Evolutionary conservation across 1,140 invertebrate species (phyloP), one percentile per base, ranked within the genome.

Genomic region (Triops cancriformis): DNA sequence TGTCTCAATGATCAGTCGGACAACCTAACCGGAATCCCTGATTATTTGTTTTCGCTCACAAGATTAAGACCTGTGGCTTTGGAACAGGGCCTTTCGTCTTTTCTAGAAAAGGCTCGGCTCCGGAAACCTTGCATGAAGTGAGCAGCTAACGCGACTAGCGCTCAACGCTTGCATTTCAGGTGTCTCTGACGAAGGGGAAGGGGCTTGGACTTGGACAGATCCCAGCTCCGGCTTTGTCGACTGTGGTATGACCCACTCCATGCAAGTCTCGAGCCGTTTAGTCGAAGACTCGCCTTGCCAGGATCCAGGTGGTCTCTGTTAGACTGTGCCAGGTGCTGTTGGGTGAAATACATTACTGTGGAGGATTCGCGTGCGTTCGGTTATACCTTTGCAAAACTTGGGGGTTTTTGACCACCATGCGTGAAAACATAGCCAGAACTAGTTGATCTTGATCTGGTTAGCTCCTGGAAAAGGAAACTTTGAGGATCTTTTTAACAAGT

Each of bases 151-250:
- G n/a, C 18, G 51, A 51, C 51, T 37, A 37, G 31, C 31, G 31
- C 31, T 23, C 14, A n/a, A 14, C 51, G 14, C 51, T 64, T 64
- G 51, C 51, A 64, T 64, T 64, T 64, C 51, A 64, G 51, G 51
- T 64, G 51, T 64, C 51, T 64, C 51, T 64, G 51, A 64, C 9
- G 51, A 64, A 64, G 51, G 31, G 31, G 5, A 64, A 23, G 7
- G n/a, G 51, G 51, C 51, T 64, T 64, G 51, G 51, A 64, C 51
- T 64, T 64, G 51, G 51, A 18, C 51, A 64, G 51, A n/a, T 64
- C 51, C 51, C 51, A 64, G 51, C 51, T 64, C 4, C 51, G 51
- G 51, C 51, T 64, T 37, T 23, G 51, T n/a, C 51, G 23, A 64
- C 10, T 64, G 51, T 64, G 10, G 51, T 64, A 64, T 18, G 51